Percentiles rank a stretch among this genome's conserved stretches.
phyloP scores from a whole-genome alignment of 1,140 invertebrate genomes.

The Plectrocnemia conspersa region DNA sequence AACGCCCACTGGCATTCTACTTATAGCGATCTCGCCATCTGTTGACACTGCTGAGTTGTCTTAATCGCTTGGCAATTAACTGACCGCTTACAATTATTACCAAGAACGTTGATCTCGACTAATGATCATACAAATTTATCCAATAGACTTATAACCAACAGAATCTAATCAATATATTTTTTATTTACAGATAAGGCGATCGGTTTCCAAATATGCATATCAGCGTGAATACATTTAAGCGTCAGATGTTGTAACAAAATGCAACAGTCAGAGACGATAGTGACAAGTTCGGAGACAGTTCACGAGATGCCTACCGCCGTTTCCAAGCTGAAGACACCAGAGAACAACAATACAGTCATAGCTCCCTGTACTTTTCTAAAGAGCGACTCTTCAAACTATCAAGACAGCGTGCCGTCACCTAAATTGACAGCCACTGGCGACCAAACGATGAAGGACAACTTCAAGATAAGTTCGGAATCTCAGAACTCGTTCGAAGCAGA shows the following conservation, averaged over 20 bases:
- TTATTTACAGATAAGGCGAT: no score
- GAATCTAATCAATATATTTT: no score
- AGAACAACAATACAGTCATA: constrained; percentile 32
- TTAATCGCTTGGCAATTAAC: neutral
- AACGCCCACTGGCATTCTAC: no score
- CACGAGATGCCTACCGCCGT: constrained; percentile 32
- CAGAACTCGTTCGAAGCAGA: constrained; percentile 16
- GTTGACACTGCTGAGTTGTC: neutral
- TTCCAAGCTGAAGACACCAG: constrained; percentile 25
- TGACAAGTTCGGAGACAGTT: constrained; percentile 15
- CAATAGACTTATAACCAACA: no score
- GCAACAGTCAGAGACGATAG: constrained; percentile 31
- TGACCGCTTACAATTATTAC: neutral
- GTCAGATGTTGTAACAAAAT: constrained; percentile 31
- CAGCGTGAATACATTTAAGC: no score
- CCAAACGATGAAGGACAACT: constrained; percentile 32
- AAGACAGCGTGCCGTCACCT: neutral
- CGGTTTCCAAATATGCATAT: no score
- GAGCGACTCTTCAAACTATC: neutral
- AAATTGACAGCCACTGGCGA: constrained; percentile 14
- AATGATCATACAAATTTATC: no score
- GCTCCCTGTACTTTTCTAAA: constrained; percentile 14
- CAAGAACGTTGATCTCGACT: neutral
- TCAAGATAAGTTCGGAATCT: constrained; percentile 17
- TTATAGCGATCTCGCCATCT: neutral